Conservation (phyloP, 2,888 invertebrate genomes). For the Aromia moschata region DNA sequence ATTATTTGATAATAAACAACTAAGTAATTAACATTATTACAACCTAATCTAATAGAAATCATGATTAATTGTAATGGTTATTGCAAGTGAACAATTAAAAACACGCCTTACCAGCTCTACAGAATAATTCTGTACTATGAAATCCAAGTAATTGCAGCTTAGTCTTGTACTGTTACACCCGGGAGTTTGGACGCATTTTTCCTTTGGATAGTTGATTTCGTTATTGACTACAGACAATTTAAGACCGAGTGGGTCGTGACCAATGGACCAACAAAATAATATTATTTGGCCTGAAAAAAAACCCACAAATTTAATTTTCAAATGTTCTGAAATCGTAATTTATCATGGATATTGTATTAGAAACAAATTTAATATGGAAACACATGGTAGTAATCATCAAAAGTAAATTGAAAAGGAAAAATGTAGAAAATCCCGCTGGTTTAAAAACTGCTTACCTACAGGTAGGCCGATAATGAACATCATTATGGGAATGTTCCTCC, state of each 20-base stretch:
- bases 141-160: slow-evolving; percentile 81
- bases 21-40: too few relatives aligned
- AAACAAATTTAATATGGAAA: too few relatives aligned
- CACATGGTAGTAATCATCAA: too few relatives aligned
- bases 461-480: slow-evolving; percentile 87
- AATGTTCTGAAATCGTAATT: too few relatives aligned
- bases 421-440: too few relatives aligned
- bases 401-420: too few relatives aligned
- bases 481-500: slow-evolving; percentile 84
- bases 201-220: slow-evolving; percentile 67
- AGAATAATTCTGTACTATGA: slow-evolving; percentile 71
- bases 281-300: slow-evolving; percentile 71
- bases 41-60: too few relatives aligned
- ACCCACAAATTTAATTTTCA: too few relatives aligned
- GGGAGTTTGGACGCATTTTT: slow-evolving; percentile 46
- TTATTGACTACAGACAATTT: slow-evolving; percentile 83
- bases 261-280: slow-evolving; percentile 88
- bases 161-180: slow-evolving; percentile 63
- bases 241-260: slow-evolving; percentile 83
- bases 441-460: slow-evolving; percentile 74
- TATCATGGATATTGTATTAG: too few relatives aligned
- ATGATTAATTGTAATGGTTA: too few relatives aligned
- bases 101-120: slow-evolving; percentile 71
- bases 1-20: too few relatives aligned
- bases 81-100: too few relatives aligned